Evolutionary conservation across 1,140 invertebrate genomes (phyloP).

Genomic region (Ridgeia piscesae): DNA sequence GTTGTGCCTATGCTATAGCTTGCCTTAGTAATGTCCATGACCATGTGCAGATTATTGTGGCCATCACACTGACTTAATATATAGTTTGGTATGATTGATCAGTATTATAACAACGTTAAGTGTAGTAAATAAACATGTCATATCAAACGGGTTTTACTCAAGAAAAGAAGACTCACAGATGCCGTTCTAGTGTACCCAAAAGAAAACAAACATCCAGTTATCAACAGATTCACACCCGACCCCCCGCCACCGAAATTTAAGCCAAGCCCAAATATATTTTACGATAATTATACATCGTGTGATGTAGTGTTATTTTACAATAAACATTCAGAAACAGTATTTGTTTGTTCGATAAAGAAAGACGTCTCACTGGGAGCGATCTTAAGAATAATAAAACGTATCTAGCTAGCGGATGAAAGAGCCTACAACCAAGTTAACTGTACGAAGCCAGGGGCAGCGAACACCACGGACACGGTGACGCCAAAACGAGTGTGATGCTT

Average conservation of each 20-base stretch:
- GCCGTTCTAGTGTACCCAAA: not conserved
- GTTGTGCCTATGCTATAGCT: too few relatives aligned
- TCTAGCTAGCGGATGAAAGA: not conserved
- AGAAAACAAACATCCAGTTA: conserved; percentile 1
- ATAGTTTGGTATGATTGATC: too few relatives aligned
- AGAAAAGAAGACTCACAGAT: not conserved
- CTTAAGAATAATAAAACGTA: not conserved
- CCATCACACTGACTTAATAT: too few relatives aligned
- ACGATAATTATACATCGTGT: not conserved
- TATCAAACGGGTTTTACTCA: not conserved
- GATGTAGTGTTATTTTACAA: not conserved
- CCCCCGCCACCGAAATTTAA: not conserved
- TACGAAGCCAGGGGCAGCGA: not conserved
- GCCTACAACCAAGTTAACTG: not conserved
- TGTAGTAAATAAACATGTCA: not conserved
- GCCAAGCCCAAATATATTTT: not conserved
- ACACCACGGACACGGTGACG: not conserved
- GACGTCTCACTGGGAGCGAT: not conserved
- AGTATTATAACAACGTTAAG: not conserved
- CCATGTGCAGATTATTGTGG: too few relatives aligned
- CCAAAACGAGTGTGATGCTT: not conserved
- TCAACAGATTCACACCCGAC: not conserved
- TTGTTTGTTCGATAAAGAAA: not conserved
- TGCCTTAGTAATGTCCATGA: too few relatives aligned
- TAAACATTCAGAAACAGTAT: not conserved